These are phyloP conservation scores for Turdus rufiventris DNA, from an alignment of 2,113 vertebrate genomes.

Conservation along the genomic window DNA sequence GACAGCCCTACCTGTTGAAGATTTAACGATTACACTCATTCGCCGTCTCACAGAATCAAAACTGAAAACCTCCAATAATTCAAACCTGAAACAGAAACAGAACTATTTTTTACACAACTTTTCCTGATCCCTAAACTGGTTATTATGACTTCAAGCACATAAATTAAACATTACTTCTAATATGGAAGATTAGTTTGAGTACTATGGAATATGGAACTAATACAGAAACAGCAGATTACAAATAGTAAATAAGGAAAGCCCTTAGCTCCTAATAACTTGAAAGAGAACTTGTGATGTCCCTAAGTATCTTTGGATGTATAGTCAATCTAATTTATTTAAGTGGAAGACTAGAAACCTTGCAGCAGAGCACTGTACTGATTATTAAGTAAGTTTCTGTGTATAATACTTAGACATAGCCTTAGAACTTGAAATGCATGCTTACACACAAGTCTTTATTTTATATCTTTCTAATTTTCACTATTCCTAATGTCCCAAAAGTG, in stretches of 20 bases:
- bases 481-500: neutral
- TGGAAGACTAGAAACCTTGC: neutral
- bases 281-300: neutral
- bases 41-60: conserved; percentile 94
- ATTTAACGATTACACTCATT: conserved; percentile 94
- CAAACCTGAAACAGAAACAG: conserved; percentile 77
- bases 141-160: neutral
- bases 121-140: neutral
- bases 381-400: neutral
- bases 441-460: neutral
- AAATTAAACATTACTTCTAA: neutral
- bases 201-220: neutral
- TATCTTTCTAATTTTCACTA: neutral
- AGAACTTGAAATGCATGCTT: neutral
- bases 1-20: conserved; percentile 75
- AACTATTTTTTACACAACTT: neutral
- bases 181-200: neutral
- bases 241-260: neutral
- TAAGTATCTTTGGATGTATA: neutral
- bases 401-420: neutral
- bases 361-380: neutral
- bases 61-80: conserved; percentile 87
- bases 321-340: neutral
- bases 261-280: neutral
- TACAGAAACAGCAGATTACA: neutral